Evolutionary conservation across 2,113 vertebrate genomes (phyloP).

Genomic region (Xenus cinereus): DNA sequence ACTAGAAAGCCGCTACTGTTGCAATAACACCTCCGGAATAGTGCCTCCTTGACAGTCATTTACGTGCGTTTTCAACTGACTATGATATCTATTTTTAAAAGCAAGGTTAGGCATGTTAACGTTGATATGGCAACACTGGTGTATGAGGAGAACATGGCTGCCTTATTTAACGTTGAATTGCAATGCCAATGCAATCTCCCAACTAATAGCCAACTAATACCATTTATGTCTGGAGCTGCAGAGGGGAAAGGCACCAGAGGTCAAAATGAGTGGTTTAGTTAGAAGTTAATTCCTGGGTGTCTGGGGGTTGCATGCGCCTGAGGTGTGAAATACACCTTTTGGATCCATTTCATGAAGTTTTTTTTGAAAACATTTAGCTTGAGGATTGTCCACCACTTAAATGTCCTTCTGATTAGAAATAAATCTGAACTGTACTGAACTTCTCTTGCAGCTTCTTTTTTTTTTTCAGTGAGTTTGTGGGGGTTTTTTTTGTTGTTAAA

Average conservation of each 20-base stretch:
- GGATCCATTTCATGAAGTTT: not conserved
- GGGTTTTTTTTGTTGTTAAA: not conserved
- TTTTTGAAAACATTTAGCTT: not conserved
- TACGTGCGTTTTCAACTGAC: constrained; percentile 15
- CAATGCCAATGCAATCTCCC: constrained; percentile 14
- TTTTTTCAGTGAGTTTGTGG: not conserved
- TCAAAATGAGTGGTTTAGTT: not conserved
- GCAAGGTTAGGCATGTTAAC: constrained; percentile 29
- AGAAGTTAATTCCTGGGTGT: not conserved
- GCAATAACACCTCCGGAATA: not conserved
- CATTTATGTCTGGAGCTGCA: not conserved
- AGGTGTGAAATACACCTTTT: not conserved
- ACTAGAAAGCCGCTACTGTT: not conserved
- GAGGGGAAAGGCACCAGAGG: not conserved
- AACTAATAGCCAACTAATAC: not conserved
- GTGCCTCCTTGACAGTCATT: not conserved
- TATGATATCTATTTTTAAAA: constrained; percentile 31
- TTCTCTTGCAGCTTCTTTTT: not conserved
- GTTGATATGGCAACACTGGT: constrained; percentile 47
- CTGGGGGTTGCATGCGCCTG: not conserved
- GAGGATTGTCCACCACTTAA: not conserved
- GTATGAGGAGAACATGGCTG: constrained; percentile 35
- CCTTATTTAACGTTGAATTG: constrained; percentile 48
- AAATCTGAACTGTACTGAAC: not conserved
- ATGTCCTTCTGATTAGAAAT: not conserved